Percentiles rank a stretch among this genome's conserved stretches.
Conservation (phyloP, 1,140 invertebrate species). For the Drosophila orosa region DNA sequence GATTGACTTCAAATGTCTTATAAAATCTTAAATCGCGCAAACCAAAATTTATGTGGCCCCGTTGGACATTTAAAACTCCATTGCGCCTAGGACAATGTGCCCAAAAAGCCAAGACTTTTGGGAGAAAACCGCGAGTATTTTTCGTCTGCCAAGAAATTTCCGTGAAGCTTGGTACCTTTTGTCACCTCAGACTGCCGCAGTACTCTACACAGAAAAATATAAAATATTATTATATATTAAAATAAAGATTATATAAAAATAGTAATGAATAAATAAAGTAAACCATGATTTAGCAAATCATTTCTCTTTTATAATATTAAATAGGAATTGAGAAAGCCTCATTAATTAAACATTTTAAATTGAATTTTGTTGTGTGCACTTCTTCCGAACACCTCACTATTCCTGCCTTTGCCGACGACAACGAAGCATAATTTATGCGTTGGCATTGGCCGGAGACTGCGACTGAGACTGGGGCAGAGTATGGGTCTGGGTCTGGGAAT, state of each 20-base stretch:
- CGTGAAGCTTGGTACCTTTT: conserved; percentile 57
- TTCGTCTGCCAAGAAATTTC: conserved; percentile 63
- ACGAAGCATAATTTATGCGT: conserved; percentile 81
- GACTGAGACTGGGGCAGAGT: conserved; percentile 34
- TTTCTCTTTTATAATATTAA: no score
- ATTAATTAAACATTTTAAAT: no score
- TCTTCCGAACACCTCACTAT: conserved; percentile 3
- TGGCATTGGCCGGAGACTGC: conserved; percentile 52
- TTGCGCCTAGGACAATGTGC: conserved; percentile 48
- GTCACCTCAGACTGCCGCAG: conserved; percentile 43
- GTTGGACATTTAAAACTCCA: conserved; percentile 73
- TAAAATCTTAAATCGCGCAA: conserved; percentile 71
- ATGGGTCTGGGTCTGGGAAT: conserved; percentile 34
- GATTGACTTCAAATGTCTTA: conserved; percentile 75
- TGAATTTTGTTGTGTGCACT: background rate
- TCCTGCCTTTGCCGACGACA: conserved; percentile 43
- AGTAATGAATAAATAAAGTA: background rate
- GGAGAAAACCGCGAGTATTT: conserved; percentile 15
- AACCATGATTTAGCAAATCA: no score
- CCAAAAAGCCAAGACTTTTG: conserved; percentile 24
- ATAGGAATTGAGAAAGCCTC: no score
- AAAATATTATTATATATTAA: no score
- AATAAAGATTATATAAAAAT: background rate
- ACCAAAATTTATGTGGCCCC: conserved; percentile 65
- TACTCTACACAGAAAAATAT: background rate